These are phyloP conservation scores for Drosophila lacicola DNA, from an alignment of 2,888 invertebrate genomes.

Conservation along the genomic window DNA sequence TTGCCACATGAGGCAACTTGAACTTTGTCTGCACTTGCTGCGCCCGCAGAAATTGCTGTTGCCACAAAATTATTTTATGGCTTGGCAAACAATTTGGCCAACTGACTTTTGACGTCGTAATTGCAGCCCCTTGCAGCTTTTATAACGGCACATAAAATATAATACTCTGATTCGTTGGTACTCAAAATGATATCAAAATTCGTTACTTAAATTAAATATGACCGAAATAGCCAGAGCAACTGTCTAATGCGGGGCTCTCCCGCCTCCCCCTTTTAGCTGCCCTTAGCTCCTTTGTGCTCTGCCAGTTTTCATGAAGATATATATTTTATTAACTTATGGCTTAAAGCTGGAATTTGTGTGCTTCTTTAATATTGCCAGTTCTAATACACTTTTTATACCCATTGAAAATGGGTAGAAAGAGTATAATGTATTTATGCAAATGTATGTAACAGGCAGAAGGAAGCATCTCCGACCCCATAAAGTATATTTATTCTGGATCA, in stretches of 20 bases:
- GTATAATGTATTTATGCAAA: too few species aligned
- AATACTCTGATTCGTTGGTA: conserved; percentile 8
- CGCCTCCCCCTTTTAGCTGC: too few species aligned
- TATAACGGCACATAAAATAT: conserved; percentile 11
- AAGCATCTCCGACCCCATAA: too few species aligned
- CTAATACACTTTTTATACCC: too few species aligned
- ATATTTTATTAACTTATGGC: too few species aligned
- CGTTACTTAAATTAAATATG: conserved; percentile 13
- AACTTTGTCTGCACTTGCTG: conserved; percentile 41
- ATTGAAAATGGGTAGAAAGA: too few species aligned
- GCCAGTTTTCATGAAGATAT: too few species aligned
- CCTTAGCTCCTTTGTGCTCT: too few species aligned
- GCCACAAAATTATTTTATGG: conserved; percentile 64
- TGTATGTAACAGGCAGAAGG: too few species aligned
- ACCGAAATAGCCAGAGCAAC: conserved; percentile 6
- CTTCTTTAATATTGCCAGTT: too few species aligned
- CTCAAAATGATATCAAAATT: conserved; percentile 27
- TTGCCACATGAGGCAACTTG: conserved; percentile 44
- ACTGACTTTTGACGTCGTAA: conserved; percentile 42
- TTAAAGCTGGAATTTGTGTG: too few species aligned
- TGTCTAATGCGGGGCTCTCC: background rate
- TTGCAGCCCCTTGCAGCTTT: conserved; percentile 33
- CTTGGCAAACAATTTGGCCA: conserved; percentile 60
- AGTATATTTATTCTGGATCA: too few species aligned
- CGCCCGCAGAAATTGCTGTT: conserved; percentile 32